Base-by-base conservation (phyloP, 1,140 invertebrate genomes). In the Drosophila rhopaloa region DNA sequence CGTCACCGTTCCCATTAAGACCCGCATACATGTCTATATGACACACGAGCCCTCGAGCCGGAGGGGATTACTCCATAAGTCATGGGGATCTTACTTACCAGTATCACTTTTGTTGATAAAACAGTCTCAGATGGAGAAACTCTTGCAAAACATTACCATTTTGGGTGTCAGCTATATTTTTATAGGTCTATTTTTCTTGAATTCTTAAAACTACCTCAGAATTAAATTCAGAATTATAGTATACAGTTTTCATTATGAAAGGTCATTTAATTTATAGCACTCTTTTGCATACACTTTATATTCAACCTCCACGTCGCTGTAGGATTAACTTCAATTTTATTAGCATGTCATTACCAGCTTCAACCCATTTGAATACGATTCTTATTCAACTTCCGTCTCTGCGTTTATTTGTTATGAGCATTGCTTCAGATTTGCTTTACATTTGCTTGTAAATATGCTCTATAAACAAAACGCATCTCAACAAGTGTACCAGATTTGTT, bases 1-100 rank as follows among this genome's bases (percentile, higher is more conserved):
- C 65, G 65, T 68, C 65, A 68, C 47, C 38, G 65, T 68, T 66
- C 60, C 61, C 60, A 53, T 66, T 68, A 37, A 13, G 7, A 32
- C 27, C 19, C 35, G n/a, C 10, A 2, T 37, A 32, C 5, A 50
- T 11, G 13, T 19, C 5, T 53, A 43, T 35, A 24, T 63, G 59
- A 32, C 32, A 66, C 32, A 68, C 40, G 6, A 66, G 29, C 35
- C 43, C 41, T 62, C 43, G 47, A 19, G 27, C 5, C 8, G 16
- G 5, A 0, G 32, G 50, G 68, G 66, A 71, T 72, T 72, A 72
- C 37, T 41, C 51, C 38, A 41, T 29, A 19, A 38, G 65, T 71
- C 67, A 48, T 29, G 51, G 51, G 51, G 13, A 41, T 65, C 7
- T 37, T 68, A 35, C 40, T 56, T 56, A 43, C 37, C 14, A 67